Evolutionary conservation across 2,797 vertebrate genomes (phyloP).

Genomic region (Smutsia temminckii): DNA sequence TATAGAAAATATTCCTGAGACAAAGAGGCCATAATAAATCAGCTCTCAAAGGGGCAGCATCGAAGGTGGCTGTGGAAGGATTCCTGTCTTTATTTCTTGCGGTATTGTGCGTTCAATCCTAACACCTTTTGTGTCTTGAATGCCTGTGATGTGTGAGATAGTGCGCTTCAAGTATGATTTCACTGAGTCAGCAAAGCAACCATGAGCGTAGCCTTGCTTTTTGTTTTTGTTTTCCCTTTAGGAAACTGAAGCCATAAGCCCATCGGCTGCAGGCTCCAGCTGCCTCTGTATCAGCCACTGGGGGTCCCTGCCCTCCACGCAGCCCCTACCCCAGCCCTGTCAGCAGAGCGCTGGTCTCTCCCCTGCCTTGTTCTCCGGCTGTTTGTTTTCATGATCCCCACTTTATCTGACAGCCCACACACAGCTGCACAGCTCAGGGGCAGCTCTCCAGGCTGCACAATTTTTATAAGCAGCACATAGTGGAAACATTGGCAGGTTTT

Average conservation of each 20-base stretch:
- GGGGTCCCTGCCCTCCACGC: not conserved
- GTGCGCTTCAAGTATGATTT: not conserved
- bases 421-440: slow-evolving; percentile 52
- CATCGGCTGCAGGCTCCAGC: not conserved
- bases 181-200: not conserved
- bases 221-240: not conserved
- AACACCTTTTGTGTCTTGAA: not conserved
- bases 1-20: not conserved
- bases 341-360: not conserved
- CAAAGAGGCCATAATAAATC: not conserved
- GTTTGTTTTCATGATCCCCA: slow-evolving; percentile 64
- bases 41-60: not conserved
- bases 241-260: not conserved
- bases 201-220: not conserved
- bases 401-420: slow-evolving; percentile 71
- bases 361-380: not conserved
- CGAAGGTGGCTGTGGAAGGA: not conserved
- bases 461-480: slow-evolving; percentile 78
- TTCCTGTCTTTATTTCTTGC: accelerated
- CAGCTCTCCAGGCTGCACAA: slow-evolving; percentile 63
- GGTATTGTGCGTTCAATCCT: not conserved
- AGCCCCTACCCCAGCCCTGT: not conserved
- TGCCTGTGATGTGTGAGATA: not conserved
- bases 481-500: slow-evolving; percentile 80
- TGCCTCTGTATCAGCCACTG: not conserved